Conservation (phyloP, 2,888 invertebrate species). For the Sesia bembeciformis region DNA sequence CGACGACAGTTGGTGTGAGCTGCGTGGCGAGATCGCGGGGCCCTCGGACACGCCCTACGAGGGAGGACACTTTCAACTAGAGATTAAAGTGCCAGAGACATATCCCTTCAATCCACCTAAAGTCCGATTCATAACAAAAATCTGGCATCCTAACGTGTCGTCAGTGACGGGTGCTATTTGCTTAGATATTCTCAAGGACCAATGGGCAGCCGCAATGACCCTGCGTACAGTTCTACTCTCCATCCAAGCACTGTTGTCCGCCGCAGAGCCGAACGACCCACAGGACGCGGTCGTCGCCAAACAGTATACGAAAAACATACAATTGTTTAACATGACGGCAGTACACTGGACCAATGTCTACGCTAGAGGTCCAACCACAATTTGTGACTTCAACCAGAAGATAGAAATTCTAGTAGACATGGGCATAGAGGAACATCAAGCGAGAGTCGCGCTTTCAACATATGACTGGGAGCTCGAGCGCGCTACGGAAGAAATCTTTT, state of each 20-base stretch:
- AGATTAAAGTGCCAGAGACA: constrained; percentile 98
- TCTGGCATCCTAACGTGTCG: constrained; percentile 99
- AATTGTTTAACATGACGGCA: constrained; percentile 92
- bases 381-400: constrained; percentile 87
- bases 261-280: constrained; percentile 94
- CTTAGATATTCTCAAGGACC: constrained; percentile 97
- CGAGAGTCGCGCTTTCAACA: constrained; percentile 91
- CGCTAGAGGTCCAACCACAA: constrained; percentile 81
- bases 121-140: constrained; percentile 97
- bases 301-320: constrained; percentile 92
- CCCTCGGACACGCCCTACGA: constrained; percentile 99
- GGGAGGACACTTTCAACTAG: constrained; percentile 93
- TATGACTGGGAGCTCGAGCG: constrained; percentile 94
- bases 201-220: constrained; percentile 99
- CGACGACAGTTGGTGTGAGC: constrained; percentile 92
- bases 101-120: constrained; percentile 99
- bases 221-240: constrained; percentile 95
- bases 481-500: constrained; percentile 83
- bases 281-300: constrained; percentile 98
- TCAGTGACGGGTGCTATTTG: constrained; percentile 99
- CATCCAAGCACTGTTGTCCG: constrained; percentile 93
- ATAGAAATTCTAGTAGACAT: constrained; percentile 92
- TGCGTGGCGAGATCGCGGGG: constrained; percentile 96
- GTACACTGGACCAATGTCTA: constrained; percentile 96
- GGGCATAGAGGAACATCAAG: constrained; percentile 94